Evolutionary conservation across 53 echinoderm and acorn worm genomes (phyloP), one percentile per base, ranked within the genome.

Genomic region (Holothuria scabra): DNA sequence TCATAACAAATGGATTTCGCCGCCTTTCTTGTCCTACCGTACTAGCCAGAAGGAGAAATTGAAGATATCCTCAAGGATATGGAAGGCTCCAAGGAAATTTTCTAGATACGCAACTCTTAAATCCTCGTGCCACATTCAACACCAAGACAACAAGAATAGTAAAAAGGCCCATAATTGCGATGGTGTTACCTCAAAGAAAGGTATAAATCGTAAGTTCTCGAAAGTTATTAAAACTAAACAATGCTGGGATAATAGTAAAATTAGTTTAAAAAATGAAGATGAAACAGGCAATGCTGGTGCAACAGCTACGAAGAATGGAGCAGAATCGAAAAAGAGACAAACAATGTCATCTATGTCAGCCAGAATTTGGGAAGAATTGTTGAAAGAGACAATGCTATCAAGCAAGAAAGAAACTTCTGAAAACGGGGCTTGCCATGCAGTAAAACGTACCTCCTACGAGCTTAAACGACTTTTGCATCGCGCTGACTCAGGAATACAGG

Each of bases 91-190:
- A 25, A 44, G 12, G 72, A 72, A 44, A 44, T 72, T 72, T 22
- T 46, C 72, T 46, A 72, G 34, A 14, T 72, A 72, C 48, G 72
- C 72, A 22, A 72, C 72, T 2, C 10, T 72, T 10, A 72, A 44
- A 23, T 9, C 46, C 46, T 22, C 16, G 14, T 16, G 52, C 8
- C 52, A 52, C 1, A 16, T 52, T 3, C 14, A 18, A 52, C 14
- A 52, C 52, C 52, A 16, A 52, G 18, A 18, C 18, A 3, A 2
- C 18, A 52, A 52, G 18, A 14, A 52, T 14, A 0, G 1, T 2
- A 52, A 14, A 18, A 52, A 52, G 52, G 18, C 52, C 14, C 52
- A 8, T 18, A 8, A 52, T 16, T 16, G 16, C 14, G 14, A 16
- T 9, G 52, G 52, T 52, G 1, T 1, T 52, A 6, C 1, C 14